A percentile compares a stretch with the other conserved stretches of the same genome.
Conservation (phyloP, 1,140 invertebrate genomes). For the Trichomalopsis sarcophagae region DNA sequence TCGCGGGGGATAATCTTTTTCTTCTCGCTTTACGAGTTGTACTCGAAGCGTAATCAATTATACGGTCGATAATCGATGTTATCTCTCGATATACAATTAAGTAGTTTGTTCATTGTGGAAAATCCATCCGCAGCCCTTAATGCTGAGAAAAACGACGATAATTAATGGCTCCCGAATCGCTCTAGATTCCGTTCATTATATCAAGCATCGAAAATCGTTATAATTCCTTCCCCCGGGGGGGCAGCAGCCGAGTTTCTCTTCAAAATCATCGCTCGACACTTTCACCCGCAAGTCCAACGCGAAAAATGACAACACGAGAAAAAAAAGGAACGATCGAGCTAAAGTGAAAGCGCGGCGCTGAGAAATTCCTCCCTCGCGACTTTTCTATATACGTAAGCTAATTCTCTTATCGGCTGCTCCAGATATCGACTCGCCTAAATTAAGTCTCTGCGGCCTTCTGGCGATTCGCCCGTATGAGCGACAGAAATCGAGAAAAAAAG, state of each 20-base stretch:
- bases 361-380: no score
- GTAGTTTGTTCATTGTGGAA: no score
- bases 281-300: background rate
- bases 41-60: no score
- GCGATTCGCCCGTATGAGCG: background rate
- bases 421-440: background rate
- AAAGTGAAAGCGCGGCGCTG: slow-evolving; percentile 1
- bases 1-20: background rate
- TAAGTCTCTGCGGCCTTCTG: background rate
- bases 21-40: background rate
- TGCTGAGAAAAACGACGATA: no score
- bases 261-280: background rate
- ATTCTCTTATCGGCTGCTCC: background rate
- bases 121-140: no score
- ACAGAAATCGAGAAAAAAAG: background rate
- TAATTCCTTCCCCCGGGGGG: background rate
- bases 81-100: no score
- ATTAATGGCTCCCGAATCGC: no score
- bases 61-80: no score
- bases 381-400: no score
- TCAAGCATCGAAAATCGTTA: no score
- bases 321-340: background rate
- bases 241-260: background rate
- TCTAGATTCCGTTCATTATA: no score
- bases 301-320: background rate